phyloP scores from a whole-genome alignment of 2,797 vertebrate species.

The Catharus ustulatus region DNA sequence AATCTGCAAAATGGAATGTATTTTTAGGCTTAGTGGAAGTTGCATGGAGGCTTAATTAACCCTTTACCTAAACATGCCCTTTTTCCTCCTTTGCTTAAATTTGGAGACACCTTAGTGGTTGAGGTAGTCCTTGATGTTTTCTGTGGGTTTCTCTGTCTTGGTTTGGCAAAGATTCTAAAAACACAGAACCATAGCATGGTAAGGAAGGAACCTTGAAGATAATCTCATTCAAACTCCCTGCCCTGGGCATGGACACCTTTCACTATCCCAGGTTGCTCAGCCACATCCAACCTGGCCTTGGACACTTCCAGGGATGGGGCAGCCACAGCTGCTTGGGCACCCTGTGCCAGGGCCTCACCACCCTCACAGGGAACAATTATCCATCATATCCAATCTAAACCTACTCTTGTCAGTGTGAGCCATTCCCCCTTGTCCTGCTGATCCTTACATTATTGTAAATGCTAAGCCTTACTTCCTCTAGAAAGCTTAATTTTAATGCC shows the following conservation, averaged over 20 bases:
- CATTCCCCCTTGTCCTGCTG: background rate
- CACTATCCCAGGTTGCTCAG: accelerated
- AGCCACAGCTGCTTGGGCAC: background rate
- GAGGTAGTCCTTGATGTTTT: background rate
- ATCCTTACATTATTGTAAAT: background rate
- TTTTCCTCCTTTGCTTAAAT: background rate
- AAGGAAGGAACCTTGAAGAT: background rate
- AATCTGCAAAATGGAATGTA: background rate
- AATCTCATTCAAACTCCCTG: accelerated
- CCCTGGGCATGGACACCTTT: background rate
- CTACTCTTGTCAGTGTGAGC: background rate
- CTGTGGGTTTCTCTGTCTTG: background rate
- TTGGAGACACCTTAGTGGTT: background rate
- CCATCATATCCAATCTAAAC: background rate
- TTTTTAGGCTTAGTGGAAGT: constrained; percentile 10
- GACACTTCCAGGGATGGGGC: background rate
- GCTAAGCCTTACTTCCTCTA: background rate
- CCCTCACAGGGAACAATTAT: background rate
- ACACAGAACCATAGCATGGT: background rate
- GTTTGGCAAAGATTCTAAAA: background rate
- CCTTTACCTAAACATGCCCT: constrained; percentile 12
- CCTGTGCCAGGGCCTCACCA: background rate
- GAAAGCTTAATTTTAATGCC: background rate
- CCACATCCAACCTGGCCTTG: background rate
- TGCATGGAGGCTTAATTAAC: background rate